Evolutionary conservation across 2,888 invertebrate genomes (phyloP).

Genomic region (Dascillus cervinus): DNA sequence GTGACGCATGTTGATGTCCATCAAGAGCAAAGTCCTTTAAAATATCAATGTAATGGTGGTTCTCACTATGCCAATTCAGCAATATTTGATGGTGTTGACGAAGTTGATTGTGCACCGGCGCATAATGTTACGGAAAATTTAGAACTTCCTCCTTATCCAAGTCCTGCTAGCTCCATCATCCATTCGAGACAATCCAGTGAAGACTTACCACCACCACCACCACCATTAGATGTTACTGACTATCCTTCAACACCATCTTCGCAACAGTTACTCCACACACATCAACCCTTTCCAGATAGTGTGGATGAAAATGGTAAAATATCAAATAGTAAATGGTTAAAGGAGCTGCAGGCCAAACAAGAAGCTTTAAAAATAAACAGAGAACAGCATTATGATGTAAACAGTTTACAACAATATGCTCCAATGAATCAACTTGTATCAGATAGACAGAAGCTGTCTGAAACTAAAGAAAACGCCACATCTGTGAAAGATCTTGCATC

Average conservation of each 20-base stretch:
- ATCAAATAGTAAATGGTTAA: conserved; percentile 60
- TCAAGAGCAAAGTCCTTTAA: conserved; percentile 67
- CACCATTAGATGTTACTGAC: conserved; percentile 62
- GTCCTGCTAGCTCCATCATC: conserved; percentile 65
- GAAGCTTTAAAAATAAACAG: conserved; percentile 53
- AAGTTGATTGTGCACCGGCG: conserved; percentile 55
- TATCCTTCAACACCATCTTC: conserved; percentile 26
- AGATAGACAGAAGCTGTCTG: not conserved
- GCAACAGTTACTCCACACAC: no score
- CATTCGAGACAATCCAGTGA: conserved; percentile 83
- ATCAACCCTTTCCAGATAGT: conserved; percentile 28
- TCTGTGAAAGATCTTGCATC: conserved; percentile 75
- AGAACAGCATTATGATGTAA: conserved; percentile 32
- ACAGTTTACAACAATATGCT: conserved; percentile 25
- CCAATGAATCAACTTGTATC: conserved; percentile 9
- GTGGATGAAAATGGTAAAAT: conserved; percentile 35
- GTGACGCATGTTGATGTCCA: conserved; percentile 81
- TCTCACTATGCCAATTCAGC: conserved; percentile 31
- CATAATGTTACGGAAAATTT: conserved; percentile 46
- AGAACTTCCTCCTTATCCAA: conserved; percentile 74
- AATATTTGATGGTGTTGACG: conserved; percentile 51
- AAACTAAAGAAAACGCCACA: conserved; percentile 24
- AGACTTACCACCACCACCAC: conserved; percentile 85
- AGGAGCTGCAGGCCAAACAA: conserved; percentile 75
- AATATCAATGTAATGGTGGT: conserved; percentile 42